A percentile compares a stretch with the other conserved stretches of the same genome.
Evolutionary conservation across 2,797 vertebrate species (phyloP).

Genomic region (Halcyon chelicuti): DNA sequence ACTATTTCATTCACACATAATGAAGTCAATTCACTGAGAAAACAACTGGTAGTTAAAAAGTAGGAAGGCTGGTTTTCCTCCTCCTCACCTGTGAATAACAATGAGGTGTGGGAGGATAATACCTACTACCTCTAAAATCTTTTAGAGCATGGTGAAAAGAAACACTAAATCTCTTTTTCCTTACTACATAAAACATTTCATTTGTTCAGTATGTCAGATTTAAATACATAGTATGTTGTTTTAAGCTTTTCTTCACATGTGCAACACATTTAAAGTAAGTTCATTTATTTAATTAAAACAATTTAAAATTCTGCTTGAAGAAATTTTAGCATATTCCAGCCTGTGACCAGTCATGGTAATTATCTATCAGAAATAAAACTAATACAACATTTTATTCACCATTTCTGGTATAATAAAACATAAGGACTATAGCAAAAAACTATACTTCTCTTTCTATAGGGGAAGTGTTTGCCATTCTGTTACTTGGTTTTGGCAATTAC

Average conservation of each 20-base stretch:
- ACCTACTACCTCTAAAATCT: not conserved
- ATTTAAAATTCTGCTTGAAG: not conserved
- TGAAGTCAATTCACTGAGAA: conserved; percentile 32
- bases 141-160: not conserved
- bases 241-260: not conserved
- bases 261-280: not conserved
- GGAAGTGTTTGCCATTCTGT: not conserved
- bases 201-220: not conserved
- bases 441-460: not conserved
- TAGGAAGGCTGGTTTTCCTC: conserved; percentile 46
- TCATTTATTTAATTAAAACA: not conserved
- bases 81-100: conserved; percentile 29
- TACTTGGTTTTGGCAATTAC: not conserved
- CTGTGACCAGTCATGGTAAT: not conserved
- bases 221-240: not conserved
- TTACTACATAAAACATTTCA: not conserved
- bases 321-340: not conserved
- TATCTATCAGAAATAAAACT: not conserved
- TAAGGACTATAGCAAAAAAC: not conserved
- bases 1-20: conserved; percentile 39
- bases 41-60: conserved; percentile 21
- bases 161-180: not conserved
- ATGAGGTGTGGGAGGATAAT: conserved; percentile 38
- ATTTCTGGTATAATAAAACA: not conserved
- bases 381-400: not conserved